These are phyloP conservation scores for Parnassius glacialis DNA, from an alignment of 2,888 invertebrate genomes.

Conservation along the genomic window DNA sequence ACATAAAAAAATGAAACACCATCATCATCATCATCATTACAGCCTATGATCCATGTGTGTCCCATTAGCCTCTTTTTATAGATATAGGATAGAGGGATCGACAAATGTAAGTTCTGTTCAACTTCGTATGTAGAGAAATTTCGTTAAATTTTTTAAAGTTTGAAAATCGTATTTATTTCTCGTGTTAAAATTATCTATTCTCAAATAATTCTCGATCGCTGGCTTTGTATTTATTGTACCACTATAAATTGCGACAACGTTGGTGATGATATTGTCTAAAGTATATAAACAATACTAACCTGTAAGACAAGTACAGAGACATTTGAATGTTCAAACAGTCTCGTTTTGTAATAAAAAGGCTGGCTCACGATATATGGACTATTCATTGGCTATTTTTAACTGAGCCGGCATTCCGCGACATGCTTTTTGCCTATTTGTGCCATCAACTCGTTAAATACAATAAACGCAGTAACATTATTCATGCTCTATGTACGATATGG, in stretches of 20 bases:
- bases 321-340: constrained; percentile 57
- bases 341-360: constrained; percentile 44
- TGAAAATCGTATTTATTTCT: not conserved
- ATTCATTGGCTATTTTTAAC: constrained; percentile 58
- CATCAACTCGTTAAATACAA: constrained; percentile 21
- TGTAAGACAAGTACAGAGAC: constrained; percentile 46
- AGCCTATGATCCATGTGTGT: too few species aligned
- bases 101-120: too few species aligned
- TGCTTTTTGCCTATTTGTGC: constrained; percentile 27
- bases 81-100: too few species aligned
- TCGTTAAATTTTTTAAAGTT: too few species aligned
- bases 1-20: too few species aligned
- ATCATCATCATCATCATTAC: too few species aligned
- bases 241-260: constrained; percentile 15
- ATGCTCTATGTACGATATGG: constrained; percentile 9
- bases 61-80: too few species aligned
- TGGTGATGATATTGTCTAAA: constrained; percentile 23
- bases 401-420: constrained; percentile 29
- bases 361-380: constrained; percentile 43
- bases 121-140: too few species aligned
- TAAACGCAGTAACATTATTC: constrained; percentile 17
- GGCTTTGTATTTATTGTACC: constrained; percentile 3
- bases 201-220: not conserved
- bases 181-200: not conserved
- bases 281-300: constrained; percentile 45